These are phyloP conservation scores for Andrena haemorrhoa DNA, from an alignment of 2,888 invertebrate species.

Conservation along the genomic window DNA sequence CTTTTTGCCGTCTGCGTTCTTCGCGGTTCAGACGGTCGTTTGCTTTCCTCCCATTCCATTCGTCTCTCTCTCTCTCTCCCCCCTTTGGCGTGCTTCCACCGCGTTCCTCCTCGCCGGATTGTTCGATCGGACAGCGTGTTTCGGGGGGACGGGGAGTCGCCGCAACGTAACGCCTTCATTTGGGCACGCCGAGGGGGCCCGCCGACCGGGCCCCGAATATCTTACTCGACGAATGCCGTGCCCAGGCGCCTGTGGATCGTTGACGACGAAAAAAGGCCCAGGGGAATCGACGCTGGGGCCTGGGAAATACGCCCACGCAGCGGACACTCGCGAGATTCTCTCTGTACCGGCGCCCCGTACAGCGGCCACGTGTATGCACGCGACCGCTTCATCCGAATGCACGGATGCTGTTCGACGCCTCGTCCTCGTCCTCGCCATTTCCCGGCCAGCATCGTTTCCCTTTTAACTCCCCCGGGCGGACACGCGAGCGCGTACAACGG, in stretches of 20 bases:
- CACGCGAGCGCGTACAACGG: neutral
- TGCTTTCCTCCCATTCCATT: conserved; percentile 26
- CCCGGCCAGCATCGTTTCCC: conserved; percentile 11
- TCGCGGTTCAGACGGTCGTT: conserved; percentile 44
- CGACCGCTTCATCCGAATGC: conserved; percentile 27
- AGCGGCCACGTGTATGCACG: conserved; percentile 7
- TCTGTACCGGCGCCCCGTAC: neutral
- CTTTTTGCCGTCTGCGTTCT: conserved; percentile 53
- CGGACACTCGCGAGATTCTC: conserved; percentile 34
- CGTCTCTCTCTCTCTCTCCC: neutral
- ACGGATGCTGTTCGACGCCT: conserved; percentile 20
- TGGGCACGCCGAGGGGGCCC: conserved; percentile 68
- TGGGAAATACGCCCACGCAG: conserved; percentile 72
- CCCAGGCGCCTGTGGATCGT: conserved; percentile 54
- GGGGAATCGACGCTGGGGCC: conserved; percentile 61
- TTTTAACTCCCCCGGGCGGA: conserved; percentile 8
- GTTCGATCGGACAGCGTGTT: conserved; percentile 52
- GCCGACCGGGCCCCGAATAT: conserved; percentile 70
- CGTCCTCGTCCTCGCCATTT: conserved; percentile 14
- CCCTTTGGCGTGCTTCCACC: neutral
- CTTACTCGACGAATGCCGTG: conserved; percentile 55
- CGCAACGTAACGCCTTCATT: conserved; percentile 81
- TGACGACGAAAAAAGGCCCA: conserved; percentile 23
- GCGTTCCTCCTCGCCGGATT: neutral
- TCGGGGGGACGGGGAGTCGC: conserved; percentile 69